Base-by-base conservation (phyloP, 2,113 vertebrate genomes). In the Falco punctatus region DNA sequence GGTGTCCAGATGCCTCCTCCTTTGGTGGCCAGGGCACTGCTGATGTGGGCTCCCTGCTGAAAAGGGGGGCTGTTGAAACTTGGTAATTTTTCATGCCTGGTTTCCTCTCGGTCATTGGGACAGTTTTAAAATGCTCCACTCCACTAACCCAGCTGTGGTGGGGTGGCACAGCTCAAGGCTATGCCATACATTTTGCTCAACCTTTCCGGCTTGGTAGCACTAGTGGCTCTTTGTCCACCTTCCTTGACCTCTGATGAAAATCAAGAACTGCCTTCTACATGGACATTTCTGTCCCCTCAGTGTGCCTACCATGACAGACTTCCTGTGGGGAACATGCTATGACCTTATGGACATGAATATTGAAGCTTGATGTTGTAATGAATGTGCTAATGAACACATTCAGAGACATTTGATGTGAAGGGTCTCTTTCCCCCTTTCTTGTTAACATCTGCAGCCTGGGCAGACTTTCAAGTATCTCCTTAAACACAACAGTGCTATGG, bases 371-470 rank as follows among this genome's bases (percentile, higher is more conserved):
- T 65, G 26, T 42, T 61, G 26, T 82, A 48, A 66, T 0, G 0
- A 81, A n/a, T 2, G 6, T 10, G 3, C 30, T 72, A 73, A 40
- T 35, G 46, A 54, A 17, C 0, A 0, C 14, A 15, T 42, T 80
- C n/a, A 44, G 66, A 80, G 15, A 44, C 4, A 5, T 51, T 64
- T 4, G 1, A 11, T 27, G 21, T 22, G 30, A 58, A 71, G 49
- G 6, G 11, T 75, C 30, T 83, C 21, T 82, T 90, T 59, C 9
- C 17, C 5, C 8, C 19, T 59, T 84, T 94, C 58, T 46, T 87
- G 11, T 73, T 73, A 82, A 65, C 13, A 23, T 51, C 32, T 81
- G 52, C 40, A 90, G 13, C 59, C 66, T 77, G 74, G 51, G 74
- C 13, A 82, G 33, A 46, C 58, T 91, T 96, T 85, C 24, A 90